Base-by-base conservation (phyloP, 2,888 invertebrate species). In the Gordius sp. region DNA sequence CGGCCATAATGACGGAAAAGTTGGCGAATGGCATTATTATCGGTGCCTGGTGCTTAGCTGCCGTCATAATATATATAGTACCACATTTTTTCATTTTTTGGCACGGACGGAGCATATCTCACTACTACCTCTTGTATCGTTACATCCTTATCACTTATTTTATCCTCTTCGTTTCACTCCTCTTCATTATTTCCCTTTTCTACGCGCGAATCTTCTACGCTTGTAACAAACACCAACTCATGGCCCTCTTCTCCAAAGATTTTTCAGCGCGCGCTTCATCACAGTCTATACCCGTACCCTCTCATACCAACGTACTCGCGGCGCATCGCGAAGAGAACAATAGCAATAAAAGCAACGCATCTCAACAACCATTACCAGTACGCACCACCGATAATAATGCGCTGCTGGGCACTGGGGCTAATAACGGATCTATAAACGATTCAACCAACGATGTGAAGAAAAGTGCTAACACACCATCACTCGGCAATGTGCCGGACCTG, bases 121-220 rank as follows among this genome's bases (percentile, higher is more conserved):
- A 8, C 4, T 47, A 47, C 20, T 23, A 13, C 4, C 20, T n/a
- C 47, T 23, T 47, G 4, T 47, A n/a, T 20, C 8, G 20, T 18
- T 47, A 47, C 47, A 8, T 47, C 20, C 47, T 47, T 23, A 20
- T 47, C 8, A 47, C 47, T 20, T 47, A 47, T 47, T 47, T 20
- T 20, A 47, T 47, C 20, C 4, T 47, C 4, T 47, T 18, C 47
- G 47, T 47, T 47, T 18, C 47, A 8, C 8, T 47, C 8, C 20
- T 47, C 4, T 47, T 47, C 4, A 47, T 20, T 4, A 47, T 47
- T 18, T 47, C 47, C 47, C 20, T 47, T 4, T 47, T 47, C 20
- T 47, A 47, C 20, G 47, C 16, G 47, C 8, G 20, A 47, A 47
- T 47, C 4, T 47, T 47, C 20, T 47, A 47, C 20, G 47, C 8